Evolutionary conservation across 2,888 invertebrate species (phyloP).

Genomic region (Euphydryas editha): DNA sequence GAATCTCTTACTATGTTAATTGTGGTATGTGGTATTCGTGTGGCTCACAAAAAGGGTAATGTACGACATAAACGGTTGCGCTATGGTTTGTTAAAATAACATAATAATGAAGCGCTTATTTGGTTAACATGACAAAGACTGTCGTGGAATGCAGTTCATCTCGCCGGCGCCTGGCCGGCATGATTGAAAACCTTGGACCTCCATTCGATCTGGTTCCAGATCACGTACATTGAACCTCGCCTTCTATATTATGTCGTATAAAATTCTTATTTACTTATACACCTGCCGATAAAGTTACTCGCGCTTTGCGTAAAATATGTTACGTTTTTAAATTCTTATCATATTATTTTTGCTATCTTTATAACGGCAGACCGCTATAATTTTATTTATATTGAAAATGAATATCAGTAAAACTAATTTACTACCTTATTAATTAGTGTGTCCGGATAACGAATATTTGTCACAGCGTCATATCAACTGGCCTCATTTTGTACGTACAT

Average conservation of each 20-base stretch:
- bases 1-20: slow-evolving; percentile 26
- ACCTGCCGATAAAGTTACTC: slow-evolving; percentile 19
- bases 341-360: background rate
- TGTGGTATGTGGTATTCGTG: slow-evolving; percentile 17
- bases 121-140: slow-evolving; percentile 79
- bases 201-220: slow-evolving; percentile 72
- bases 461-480: background rate
- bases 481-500: background rate
- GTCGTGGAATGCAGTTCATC: slow-evolving; percentile 70
- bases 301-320: slow-evolving; percentile 7
- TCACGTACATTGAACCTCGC: slow-evolving; percentile 60
- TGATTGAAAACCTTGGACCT: slow-evolving; percentile 62
- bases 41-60: slow-evolving; percentile 30
- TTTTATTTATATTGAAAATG: no score
- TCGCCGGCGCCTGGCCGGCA: slow-evolving; percentile 61
- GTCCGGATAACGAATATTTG: background rate
- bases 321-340: background rate
- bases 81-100: slow-evolving; percentile 79
- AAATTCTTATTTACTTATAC: slow-evolving; percentile 22
- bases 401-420: no score
- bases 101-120: slow-evolving; percentile 75
- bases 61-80: slow-evolving; percentile 48
- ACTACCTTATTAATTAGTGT: slow-evolving; percentile 5
- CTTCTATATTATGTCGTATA: slow-evolving; percentile 26
- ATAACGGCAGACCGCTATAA: no score